These are phyloP conservation scores for Metallyticus violacea DNA, from an alignment of 2,888 invertebrate genomes.

Conservation along the genomic window DNA sequence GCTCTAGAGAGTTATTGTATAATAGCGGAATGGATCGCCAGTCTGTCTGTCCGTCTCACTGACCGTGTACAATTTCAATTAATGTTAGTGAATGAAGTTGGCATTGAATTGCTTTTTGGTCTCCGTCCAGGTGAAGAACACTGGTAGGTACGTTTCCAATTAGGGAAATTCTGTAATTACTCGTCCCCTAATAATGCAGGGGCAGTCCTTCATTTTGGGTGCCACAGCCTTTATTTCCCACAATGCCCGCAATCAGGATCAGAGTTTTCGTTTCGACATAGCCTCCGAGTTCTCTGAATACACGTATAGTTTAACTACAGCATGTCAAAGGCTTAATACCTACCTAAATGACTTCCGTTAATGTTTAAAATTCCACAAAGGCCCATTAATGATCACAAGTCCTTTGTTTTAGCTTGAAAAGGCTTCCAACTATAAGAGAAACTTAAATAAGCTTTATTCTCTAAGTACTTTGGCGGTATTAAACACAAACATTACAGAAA, in stretches of 20 bases:
- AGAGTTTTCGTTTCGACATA: no score
- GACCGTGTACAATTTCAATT: background rate
- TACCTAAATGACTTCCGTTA: background rate
- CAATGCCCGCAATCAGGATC: background rate
- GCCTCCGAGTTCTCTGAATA: no score
- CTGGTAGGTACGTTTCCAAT: background rate
- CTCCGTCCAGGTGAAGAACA: background rate
- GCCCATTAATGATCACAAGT: no score
- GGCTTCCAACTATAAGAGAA: no score
- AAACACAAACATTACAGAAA: no score
- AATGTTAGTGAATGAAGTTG: background rate
- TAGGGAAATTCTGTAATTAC: background rate
- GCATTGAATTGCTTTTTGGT: background rate
- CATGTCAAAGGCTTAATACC: background rate
- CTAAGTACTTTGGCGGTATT: no score
- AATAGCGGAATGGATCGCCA: background rate
- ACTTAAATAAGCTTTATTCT: no score
- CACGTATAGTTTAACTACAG: background rate
- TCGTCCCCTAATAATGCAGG: background rate
- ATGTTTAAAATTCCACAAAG: background rate
- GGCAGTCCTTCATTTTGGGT: no score
- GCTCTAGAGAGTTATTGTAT: background rate
- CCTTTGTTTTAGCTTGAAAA: no score
- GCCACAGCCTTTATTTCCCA: background rate
- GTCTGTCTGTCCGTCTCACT: background rate